Evolutionary conservation across 1,140 invertebrate genomes (phyloP).

Genomic region (Caenorhabditis briggsae): DNA sequence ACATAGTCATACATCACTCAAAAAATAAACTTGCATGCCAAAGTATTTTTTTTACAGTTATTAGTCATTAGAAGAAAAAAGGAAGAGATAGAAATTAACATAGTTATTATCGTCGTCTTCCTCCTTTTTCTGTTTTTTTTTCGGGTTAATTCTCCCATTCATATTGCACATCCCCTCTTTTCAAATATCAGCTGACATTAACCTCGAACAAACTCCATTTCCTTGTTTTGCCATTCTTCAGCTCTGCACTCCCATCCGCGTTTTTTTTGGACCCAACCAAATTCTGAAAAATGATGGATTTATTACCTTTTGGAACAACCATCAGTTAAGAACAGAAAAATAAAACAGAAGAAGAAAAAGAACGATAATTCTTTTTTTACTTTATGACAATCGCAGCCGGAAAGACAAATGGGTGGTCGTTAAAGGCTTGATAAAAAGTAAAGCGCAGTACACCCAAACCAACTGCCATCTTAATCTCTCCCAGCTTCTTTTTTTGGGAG

Average conservation of each 20-base stretch:
- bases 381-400: constrained; percentile 10
- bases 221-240: not conserved
- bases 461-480: constrained; percentile 47
- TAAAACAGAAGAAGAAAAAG: not conserved
- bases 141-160: not conserved
- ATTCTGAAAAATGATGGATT: constrained; percentile 43
- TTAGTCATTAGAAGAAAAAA: too few relatives aligned
- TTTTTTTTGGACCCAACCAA: not conserved
- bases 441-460: constrained; percentile 6
- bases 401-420: constrained; percentile 45
- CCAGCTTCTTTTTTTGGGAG: not conserved
- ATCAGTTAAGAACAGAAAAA: not conserved
- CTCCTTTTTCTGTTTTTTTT: not conserved
- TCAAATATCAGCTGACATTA: constrained; percentile 6
- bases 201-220: not conserved
- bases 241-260: not conserved
- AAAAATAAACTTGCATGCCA: too few relatives aligned
- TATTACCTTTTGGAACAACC: not conserved
- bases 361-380: too few relatives aligned
- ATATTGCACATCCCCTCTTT: not conserved
- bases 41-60: too few relatives aligned
- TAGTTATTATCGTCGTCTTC: not conserved
- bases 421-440: constrained; percentile 40
- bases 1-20: too few relatives aligned
- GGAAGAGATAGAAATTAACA: not conserved